phyloP scores from a whole-genome alignment of 1,140 invertebrate species.

The Saccostrea glomerata region DNA sequence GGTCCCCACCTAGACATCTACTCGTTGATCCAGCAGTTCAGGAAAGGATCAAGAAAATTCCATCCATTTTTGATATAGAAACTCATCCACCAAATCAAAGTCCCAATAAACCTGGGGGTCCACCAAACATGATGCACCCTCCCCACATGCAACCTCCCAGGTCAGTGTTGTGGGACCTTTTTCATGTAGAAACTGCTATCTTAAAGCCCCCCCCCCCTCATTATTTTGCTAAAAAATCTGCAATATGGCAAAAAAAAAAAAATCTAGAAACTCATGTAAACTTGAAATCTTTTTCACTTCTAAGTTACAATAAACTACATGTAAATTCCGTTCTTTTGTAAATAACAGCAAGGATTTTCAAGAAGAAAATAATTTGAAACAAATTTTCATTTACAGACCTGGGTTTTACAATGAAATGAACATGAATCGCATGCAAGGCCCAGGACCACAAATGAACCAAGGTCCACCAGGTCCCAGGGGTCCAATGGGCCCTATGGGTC shows the following conservation, averaged over 20 bases:
- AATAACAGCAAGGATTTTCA: no score
- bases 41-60: constrained; percentile 83
- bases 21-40: constrained; percentile 81
- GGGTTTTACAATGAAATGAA: constrained; percentile 69
- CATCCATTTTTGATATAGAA: constrained; percentile 78
- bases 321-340: no score
- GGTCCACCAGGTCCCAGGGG: constrained; percentile 35
- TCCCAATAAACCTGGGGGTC: constrained; percentile 58
- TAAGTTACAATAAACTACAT: no score
- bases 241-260: no score
- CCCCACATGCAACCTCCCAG: constrained; percentile 46
- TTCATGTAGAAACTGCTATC: no score
- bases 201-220: no score
- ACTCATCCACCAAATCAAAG: constrained; percentile 69
- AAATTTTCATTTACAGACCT: constrained; percentile 58
- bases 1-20: constrained; percentile 74
- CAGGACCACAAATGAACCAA: constrained; percentile 54
- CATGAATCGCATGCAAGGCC: constrained; percentile 43
- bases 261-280: no score
- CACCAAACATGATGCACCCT: constrained; percentile 50
- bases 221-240: no score
- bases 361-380: neutral
- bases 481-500: constrained; percentile 38
- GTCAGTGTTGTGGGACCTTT: neutral
- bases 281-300: no score